Evolutionary conservation across 2,888 invertebrate genomes (phyloP).

Genomic region (Agrotis clavis): DNA sequence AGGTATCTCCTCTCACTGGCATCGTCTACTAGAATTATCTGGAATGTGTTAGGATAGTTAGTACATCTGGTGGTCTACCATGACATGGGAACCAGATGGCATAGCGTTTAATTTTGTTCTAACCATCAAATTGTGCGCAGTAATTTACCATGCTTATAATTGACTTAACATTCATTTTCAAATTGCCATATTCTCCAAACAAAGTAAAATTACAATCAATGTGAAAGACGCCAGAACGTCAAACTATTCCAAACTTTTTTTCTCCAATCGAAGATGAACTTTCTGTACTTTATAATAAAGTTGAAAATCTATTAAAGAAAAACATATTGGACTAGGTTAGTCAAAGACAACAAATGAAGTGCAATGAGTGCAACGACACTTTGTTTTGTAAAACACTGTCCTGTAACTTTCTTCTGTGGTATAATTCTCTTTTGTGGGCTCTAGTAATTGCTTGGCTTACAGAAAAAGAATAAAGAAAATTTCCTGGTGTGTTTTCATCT

Average conservation of each 20-base stretch:
- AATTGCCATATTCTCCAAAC: conserved; percentile 4
- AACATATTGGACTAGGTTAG: too few species aligned
- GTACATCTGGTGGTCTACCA: too few species aligned
- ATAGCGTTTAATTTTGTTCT: neutral
- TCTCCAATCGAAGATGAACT: too few species aligned
- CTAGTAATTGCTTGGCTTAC: too few species aligned
- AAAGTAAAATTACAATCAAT: neutral
- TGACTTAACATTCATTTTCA: conserved; percentile 5
- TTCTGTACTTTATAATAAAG: too few species aligned
- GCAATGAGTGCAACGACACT: conserved; percentile 13
- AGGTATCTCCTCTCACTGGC: conserved; percentile 86
- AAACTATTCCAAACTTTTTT: too few species aligned
- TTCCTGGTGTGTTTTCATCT: too few species aligned
- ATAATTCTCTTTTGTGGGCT: conserved; percentile 3
- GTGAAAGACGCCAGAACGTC: neutral
- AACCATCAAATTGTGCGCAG: neutral
- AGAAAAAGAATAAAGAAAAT: too few species aligned
- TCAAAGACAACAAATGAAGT: neutral
- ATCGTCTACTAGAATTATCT: conserved; percentile 88
- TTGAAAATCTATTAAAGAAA: too few species aligned
- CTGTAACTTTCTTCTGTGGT: conserved; percentile 15
- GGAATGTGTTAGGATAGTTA: conserved; percentile 58
- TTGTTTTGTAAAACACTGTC: conserved; percentile 19
- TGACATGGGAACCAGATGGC: too few species aligned
- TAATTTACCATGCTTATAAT: neutral